A percentile compares a stretch with the other conserved stretches of the same genome.
phyloP scores from a whole-genome alignment of 2,888 invertebrate species.

The Tetragonisca angustula region DNA sequence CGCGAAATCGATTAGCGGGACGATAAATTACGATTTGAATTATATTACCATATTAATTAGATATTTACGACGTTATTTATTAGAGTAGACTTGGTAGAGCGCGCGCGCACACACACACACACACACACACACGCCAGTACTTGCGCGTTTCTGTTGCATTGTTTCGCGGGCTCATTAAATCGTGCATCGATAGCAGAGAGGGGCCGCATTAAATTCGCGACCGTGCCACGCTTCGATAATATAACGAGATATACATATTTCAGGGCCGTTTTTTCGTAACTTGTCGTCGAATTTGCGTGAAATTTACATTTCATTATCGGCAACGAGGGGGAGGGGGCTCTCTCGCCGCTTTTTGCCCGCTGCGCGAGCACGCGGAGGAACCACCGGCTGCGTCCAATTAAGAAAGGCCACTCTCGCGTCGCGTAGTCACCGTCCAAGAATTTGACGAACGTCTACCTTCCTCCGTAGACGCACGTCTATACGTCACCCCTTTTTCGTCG shows the following conservation, averaged over 20 bases:
- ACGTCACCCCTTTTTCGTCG: constrained; percentile 51
- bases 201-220: constrained; percentile 52
- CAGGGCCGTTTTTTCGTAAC: constrained; percentile 20
- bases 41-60: constrained; percentile 65
- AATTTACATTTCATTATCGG: constrained; percentile 54
- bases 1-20: constrained; percentile 56
- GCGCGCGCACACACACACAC: not conserved
- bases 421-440: constrained; percentile 55
- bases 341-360: constrained; percentile 32
- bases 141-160: constrained; percentile 59
- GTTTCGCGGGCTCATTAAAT: constrained; percentile 61
- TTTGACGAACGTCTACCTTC: constrained; percentile 52
- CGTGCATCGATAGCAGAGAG: constrained; percentile 49
- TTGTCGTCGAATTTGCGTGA: constrained; percentile 50
- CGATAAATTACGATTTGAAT: constrained; percentile 57
- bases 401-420: constrained; percentile 25
- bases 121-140: not conserved
- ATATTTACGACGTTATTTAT: constrained; percentile 63
- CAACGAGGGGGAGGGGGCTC: not conserved
- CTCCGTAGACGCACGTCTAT: constrained; percentile 29
- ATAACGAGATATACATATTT: constrained; percentile 57
- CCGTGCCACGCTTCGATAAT: constrained; percentile 47
- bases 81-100: not conserved
- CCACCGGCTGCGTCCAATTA: constrained; percentile 38
- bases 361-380: not conserved